Conservation (phyloP, 2,113 vertebrate genomes). For the Corythornis vintsioides region DNA sequence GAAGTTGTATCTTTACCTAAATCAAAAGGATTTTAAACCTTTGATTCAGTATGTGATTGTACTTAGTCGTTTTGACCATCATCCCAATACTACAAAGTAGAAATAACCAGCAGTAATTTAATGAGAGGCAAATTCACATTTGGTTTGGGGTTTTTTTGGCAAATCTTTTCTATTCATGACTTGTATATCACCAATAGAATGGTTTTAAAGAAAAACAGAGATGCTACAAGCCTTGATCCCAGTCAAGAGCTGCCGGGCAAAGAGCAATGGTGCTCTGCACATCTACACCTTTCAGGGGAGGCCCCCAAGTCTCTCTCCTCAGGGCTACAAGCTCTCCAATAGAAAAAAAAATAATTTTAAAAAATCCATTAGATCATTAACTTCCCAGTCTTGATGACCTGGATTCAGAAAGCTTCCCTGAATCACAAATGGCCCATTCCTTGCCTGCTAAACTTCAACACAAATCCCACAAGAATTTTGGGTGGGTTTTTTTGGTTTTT, state of each 20-base stretch:
- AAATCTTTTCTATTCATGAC: neutral
- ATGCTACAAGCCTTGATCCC: neutral
- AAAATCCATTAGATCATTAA: neutral
- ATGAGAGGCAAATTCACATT: neutral
- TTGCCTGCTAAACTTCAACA: neutral
- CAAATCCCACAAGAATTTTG: neutral
- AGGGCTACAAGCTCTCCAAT: neutral
- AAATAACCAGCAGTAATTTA: neutral
- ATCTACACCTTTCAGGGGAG: neutral
- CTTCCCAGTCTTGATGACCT: neutral
- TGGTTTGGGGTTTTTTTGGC: accelerated
- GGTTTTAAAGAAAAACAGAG: neutral
- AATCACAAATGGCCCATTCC: neutral
- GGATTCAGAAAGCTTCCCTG: neutral
- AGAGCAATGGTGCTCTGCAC: neutral
- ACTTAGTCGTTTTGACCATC: neutral
- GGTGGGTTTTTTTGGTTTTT: neutral
- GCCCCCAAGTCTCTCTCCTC: neutral
- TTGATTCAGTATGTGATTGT: neutral
- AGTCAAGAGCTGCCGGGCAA: neutral
- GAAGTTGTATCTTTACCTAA: neutral
- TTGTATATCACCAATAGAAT: neutral
- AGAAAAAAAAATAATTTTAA: neutral
- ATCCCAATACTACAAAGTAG: neutral
- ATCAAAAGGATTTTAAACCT: neutral